phyloP scores from a whole-genome alignment of 2,113 vertebrate genomes.

The Dolichallabes microphthalmus region DNA sequence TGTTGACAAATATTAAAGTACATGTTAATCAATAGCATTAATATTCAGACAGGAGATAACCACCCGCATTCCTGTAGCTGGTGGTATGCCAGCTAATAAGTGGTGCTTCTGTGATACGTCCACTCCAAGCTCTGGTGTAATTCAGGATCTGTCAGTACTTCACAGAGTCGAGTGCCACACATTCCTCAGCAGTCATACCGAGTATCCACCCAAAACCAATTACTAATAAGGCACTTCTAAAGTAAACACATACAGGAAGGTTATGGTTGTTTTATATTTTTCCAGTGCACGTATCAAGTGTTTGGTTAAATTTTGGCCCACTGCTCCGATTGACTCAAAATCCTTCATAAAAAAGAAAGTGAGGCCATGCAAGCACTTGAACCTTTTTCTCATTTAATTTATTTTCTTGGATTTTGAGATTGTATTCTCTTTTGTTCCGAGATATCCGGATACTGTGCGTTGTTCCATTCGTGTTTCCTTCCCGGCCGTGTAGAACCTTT shows the following conservation, averaged over 20 bases:
- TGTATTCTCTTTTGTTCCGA: neutral
- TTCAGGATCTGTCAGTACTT: slow-evolving; percentile 61
- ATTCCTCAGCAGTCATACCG: slow-evolving; percentile 55
- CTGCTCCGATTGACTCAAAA: neutral
- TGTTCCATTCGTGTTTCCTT: neutral
- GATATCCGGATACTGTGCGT: neutral
- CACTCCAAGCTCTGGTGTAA: slow-evolving; percentile 37
- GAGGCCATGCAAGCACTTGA: neutral
- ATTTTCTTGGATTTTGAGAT: neutral
- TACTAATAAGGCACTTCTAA: neutral
- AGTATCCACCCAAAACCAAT: neutral
- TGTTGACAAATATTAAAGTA: neutral
- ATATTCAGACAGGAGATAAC: neutral
- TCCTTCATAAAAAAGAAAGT: neutral
- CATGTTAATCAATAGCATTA: neutral
- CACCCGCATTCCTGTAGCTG: neutral
- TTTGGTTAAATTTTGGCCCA: neutral
- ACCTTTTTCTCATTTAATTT: neutral
- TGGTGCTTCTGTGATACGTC: neutral
- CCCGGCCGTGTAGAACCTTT: neutral
- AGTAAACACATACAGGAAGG: neutral
- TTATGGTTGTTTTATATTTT: neutral
- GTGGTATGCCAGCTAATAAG: neutral
- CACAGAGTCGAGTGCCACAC: slow-evolving; percentile 51
- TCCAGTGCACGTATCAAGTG: neutral